Evolutionary conservation across 2,888 invertebrate genomes (phyloP), one percentile per base, ranked within the genome.

Genomic region (Sphaerophoria taeniata): DNA sequence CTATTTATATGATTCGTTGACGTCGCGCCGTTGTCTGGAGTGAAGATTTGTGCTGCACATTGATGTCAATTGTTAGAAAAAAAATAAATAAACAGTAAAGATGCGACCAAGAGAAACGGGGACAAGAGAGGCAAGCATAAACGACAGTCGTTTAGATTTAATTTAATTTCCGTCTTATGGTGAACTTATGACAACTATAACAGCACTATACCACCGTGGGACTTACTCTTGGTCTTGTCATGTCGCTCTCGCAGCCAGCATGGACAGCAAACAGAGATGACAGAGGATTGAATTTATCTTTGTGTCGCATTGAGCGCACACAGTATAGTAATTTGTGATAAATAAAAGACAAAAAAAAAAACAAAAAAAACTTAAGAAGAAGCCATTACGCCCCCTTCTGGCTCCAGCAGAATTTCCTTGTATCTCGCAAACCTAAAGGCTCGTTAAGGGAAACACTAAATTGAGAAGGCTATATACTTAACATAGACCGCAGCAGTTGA

Each of bases 81-180:
- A 63, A 43, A 12, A 43, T 34, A 56, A 61, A 33, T 56, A 61
- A 33, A 47, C 36, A 12, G n/a, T 39, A 31, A 56, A 51, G 70
- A 61, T 45, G 65, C 3, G 45, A 47, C 51, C 14, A n/a, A 45
- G 39, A 43, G 39, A 58, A 11, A 9, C 1, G 47, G 14, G 6
- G 45, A 53, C 2, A 6, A n/a, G 61, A 36, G 60, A 43, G 53
- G 33, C 58, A 58, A 58, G n/a, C 65, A 56, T 53, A 56, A 58
- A 45, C 47, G 47, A 51, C 53, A 71, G 58, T 51, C 58, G 61
- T 72, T 61, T 84, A 72, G 75, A 72, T 84, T 84, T 79, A 84
- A 84, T 84, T 80, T 76, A 84, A 84, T 84, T 84, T 84, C 84
- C 80, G 84, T 76, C 72, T 76, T 80, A 80, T 67, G 61, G 65